Base-by-base conservation (phyloP, 2,113 vertebrate genomes). In the Oenanthe melanoleuca region DNA sequence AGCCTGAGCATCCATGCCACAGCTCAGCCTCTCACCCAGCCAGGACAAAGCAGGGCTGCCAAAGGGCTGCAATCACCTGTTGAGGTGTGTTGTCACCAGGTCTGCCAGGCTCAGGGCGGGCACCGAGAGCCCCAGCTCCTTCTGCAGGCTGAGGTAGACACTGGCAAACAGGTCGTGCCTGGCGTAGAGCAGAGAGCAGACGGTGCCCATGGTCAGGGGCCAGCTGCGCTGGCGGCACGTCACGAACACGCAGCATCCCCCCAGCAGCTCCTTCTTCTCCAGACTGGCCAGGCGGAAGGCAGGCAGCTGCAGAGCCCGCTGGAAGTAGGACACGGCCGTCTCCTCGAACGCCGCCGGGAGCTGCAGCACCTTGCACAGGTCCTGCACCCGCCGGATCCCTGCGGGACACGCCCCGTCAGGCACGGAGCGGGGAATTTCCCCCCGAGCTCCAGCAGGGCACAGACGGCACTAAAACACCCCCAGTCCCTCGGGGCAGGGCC, bases 181-280 rank as follows among this genome's bases (percentile, higher is more conserved):
- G 0, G 97, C 97, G 1, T 99, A 99, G 6, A 99, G 72, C 22
- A 99, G 96, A 37, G 97, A 97, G 96, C 98, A 97, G 65, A 99
- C 82, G 12, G 99, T 99, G n/a, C 97, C 98, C 97, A 99, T 98
- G 9, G 98, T 98, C 17, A 99, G 83, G 15, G 99, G 99, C 99
- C 99, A 99, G 92, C 97, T 98, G 77, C 96, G 98, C 95, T 98
- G 98, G 13, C 99, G 97, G 88, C 99, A 99, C 44, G 98, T 98
- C 2, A 98, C 94, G 0, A 99, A 97, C 69, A 99, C 98, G 1
- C 98, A 99, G 97, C 99, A 99, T 14, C 99, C 99, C 2, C 96
- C 98, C 40, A 99, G 93, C 12, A 98, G 88, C 78, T 99, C 99
- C 94, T 99, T 99, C 97, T 98, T 99, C 66, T 98, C 96, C 70